Base-by-base conservation (phyloP, 53 echinoderm and acorn worm species). In the Mesocentrotus franciscanus region DNA sequence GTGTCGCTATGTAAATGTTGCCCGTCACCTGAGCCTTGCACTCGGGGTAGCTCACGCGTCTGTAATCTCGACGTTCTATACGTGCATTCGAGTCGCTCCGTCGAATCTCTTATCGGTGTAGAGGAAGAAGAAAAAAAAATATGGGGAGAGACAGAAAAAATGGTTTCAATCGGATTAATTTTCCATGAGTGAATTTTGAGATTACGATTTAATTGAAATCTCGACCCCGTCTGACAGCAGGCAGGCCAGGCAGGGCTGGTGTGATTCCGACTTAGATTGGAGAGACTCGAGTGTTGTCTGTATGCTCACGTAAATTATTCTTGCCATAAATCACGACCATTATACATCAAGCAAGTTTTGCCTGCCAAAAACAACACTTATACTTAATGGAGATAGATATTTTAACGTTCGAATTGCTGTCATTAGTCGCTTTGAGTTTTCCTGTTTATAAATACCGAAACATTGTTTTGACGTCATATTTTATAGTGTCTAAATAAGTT, bases 161-260 rank as follows among this genome's bases (percentile, higher is more conserved):
- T 94, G 39, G 81, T 84, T 84, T 59, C 35, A 94, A 94, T 94
- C 94, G 94, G 84, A 94, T 94, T 94, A 94, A 94, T 94, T 94
- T 94, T 94, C 94, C 94, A 94, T 94, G 94, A 94, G 83, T 94
- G 94, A 81, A 84, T 94, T 84, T 94, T 26, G 83, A 94, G 94
- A 94, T 94, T 94, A 94, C 94, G 94, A 94, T 94, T 94, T 94
- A 94, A 94, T 94, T 94, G 94, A 94, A 94, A 94, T 93, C 93
- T 55, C 93, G 74, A 93, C 75, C 93, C 92, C 32, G 62, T 70
- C 92, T 92, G 92, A 92, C 71, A 36, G 71, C 27, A 60, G 33
- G 35, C 35, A 4, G 9, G 15, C 30, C 30, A 78, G 1, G 56
- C 10, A 49, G 62, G 60, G 58, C 39, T 66, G 22, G 68, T 58